Conservation (phyloP, 2,888 invertebrate species). For the Yponomeuta malinellus region DNA sequence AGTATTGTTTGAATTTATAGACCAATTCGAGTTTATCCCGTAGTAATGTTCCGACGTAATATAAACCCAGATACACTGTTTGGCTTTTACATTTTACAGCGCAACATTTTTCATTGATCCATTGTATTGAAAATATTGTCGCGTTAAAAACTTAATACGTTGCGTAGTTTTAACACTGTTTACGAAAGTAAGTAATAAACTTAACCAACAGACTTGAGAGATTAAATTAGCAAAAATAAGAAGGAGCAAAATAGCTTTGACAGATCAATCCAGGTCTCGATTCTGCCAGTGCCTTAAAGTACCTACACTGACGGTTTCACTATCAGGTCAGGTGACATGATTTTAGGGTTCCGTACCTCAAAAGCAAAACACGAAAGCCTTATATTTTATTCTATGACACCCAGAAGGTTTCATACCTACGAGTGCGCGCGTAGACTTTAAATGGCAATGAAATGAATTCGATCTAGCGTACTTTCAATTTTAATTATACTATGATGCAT, state of each 20-base stretch:
- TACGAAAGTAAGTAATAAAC: background rate
- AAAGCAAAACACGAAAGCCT: too few relatives aligned
- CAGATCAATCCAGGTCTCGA: background rate
- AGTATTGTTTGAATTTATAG: background rate
- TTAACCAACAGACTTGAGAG: background rate
- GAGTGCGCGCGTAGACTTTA: too few relatives aligned
- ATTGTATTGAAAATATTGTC: background rate
- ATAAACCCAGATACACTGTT: slow-evolving; percentile 1
- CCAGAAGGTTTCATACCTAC: too few relatives aligned
- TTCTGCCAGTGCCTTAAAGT: too few relatives aligned
- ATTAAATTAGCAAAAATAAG: background rate
- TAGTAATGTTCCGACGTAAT: background rate
- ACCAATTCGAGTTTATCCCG: background rate
- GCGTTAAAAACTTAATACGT: background rate
- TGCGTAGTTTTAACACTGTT: background rate
- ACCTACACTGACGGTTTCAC: too few relatives aligned
- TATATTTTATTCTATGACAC: too few relatives aligned
- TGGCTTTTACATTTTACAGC: background rate
- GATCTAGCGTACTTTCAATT: too few relatives aligned
- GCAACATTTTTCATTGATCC: background rate
- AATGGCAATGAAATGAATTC: too few relatives aligned
- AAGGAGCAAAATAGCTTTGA: background rate
- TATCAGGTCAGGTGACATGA: too few relatives aligned
- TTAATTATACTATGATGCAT: too few relatives aligned
- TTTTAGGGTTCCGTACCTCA: too few relatives aligned